These are phyloP conservation scores for Chaetophractus vellerosus DNA, from an alignment of 2,797 vertebrate genomes.

Conservation along the genomic window DNA sequence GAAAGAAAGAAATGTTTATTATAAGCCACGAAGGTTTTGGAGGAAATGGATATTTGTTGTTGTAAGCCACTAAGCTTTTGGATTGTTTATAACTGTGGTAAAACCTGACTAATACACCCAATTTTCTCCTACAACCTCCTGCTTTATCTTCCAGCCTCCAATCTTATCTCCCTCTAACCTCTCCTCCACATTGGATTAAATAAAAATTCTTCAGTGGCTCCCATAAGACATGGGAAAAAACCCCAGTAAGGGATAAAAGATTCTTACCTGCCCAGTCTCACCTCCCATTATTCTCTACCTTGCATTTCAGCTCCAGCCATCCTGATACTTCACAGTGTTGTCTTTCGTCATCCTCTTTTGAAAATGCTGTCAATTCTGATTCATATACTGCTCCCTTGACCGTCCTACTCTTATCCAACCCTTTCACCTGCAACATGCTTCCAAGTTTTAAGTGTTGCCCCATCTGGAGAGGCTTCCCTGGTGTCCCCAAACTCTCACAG, in stretches of 20 bases:
- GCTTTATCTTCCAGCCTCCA: background rate
- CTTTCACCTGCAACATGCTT: conserved; percentile 15
- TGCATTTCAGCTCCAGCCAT: background rate
- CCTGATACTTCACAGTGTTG: background rate
- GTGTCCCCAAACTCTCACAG: background rate
- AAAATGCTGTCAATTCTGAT: conserved; percentile 9
- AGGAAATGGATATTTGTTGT: conserved; percentile 34
- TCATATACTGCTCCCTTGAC: background rate
- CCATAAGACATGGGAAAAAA: background rate
- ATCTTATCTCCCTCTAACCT: background rate
- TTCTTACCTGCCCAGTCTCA: background rate
- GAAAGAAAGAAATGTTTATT: conserved; percentile 13
- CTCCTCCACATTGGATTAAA: background rate
- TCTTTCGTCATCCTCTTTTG: background rate
- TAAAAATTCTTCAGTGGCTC: background rate
- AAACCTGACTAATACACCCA: background rate
- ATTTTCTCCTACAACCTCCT: conserved; percentile 15
- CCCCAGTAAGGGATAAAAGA: background rate
- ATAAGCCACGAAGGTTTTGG: background rate
- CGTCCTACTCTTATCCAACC: background rate
- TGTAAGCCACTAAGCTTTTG: background rate
- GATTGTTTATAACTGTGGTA: conserved; percentile 14
- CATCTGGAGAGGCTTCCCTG: background rate
- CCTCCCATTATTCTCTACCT: background rate
- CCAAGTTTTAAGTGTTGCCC: background rate